phyloP scores from a whole-genome alignment of 2,797 vertebrate genomes.

The Parauchenoglanis ngamensis region DNA sequence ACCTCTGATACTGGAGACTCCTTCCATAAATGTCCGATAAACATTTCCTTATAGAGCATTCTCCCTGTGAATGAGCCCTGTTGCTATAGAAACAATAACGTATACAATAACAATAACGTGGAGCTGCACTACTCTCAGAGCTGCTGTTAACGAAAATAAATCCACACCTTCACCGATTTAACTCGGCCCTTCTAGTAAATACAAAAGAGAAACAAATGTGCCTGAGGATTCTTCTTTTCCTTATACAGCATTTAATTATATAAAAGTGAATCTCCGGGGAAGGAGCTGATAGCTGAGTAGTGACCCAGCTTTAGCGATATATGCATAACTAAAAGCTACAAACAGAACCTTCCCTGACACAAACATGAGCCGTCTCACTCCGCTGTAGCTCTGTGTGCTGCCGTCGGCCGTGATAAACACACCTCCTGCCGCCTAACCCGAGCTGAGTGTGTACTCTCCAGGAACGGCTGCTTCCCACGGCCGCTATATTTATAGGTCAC shows the following conservation, averaged over 20 bases:
- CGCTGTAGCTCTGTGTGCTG: slow-evolving; percentile 12
- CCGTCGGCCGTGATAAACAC: slow-evolving; percentile 42
- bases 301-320: not conserved
- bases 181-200: not conserved
- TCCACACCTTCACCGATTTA: not conserved
- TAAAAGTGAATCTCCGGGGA: not conserved
- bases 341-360: not conserved
- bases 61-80: not conserved
- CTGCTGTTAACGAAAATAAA: not conserved
- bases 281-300: not conserved
- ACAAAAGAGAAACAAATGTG: not conserved
- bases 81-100: not conserved
- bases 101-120: not conserved
- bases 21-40: not conserved
- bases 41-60: not conserved
- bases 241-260: not conserved
- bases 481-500: slow-evolving; percentile 46
- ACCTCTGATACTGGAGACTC: too few species aligned
- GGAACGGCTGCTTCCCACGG: slow-evolving; percentile 38
- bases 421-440: slow-evolving; percentile 16
- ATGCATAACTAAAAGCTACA: not conserved
- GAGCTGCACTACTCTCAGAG: not conserved
- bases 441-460: slow-evolving; percentile 26
- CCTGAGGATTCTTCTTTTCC: not conserved
- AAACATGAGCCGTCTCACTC: not conserved